Evolutionary conservation across 2,113 vertebrate genomes (phyloP), one percentile per base, ranked within the genome.

Genomic region (Aspiorhynchus laticeps): DNA sequence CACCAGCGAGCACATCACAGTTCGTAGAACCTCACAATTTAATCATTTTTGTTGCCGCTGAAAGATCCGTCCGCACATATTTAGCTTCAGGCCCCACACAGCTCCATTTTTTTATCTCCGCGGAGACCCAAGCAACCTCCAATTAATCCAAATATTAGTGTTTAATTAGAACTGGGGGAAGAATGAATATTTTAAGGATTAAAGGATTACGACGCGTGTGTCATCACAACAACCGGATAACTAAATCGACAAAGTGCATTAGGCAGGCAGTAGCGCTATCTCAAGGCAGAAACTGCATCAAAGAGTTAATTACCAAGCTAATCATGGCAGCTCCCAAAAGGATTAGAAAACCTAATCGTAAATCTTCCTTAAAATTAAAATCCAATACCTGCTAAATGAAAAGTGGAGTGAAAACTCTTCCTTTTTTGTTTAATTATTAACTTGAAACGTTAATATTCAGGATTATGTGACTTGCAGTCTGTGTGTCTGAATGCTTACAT

Each of bases 271-370:
- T 77, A 71, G 78, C 43, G 15, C 75, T 86, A 89, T 76, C 84
- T 88, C 33, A 78, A 63, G 56, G 84, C 48, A 36, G 56, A 88
- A 86, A 84, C 87, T 67, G 86, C 84, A 86, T 89, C 89, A 86
- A 90, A 88, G 88, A 90, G 91, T 90, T 90, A 90, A 90, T 91
- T 89, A 90, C 69, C 48, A 78, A 88, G 78, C 51, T 89, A 90
- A 90, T 91, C 89, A 86, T 73, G 82, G 85, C 77, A 75, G 89
- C 65, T 85, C 85, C 87, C 53, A 84, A 82, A 80, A 83, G 87
- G 88, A 88, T 89, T 91, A 87, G 59, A 87, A 85, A 88, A 79
- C 84, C 78, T 86, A 80, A 90, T 87, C 61, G 28, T 71, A 88
- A 88, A 86, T 88, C 75, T 89, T 86, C 56, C 61, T 79, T 76